Evolutionary conservation across 2,888 invertebrate genomes (phyloP).

Genomic region (Malthinus flaveolus): DNA sequence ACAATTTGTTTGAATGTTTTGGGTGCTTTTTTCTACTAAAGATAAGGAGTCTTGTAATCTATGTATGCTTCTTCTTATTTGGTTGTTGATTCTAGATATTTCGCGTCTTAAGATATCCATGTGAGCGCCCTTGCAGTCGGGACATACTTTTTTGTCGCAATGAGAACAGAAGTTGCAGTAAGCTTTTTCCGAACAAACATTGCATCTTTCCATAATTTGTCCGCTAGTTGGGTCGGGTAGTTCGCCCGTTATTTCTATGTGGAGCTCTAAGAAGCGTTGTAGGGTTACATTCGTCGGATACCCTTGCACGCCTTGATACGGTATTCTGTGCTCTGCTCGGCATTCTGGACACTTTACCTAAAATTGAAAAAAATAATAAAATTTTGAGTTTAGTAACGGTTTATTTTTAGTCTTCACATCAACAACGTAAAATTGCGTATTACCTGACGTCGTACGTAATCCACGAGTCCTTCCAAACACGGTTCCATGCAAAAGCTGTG

Average conservation of each 20-base stretch:
- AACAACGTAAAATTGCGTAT: slow-evolving; percentile 29
- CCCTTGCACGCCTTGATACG: slow-evolving; percentile 91
- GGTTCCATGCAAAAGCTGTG: slow-evolving; percentile 99
- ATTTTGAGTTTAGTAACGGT: not conserved
- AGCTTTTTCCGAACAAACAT: slow-evolving; percentile 91
- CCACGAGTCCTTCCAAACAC: slow-evolving; percentile 96
- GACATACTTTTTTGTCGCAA: slow-evolving; percentile 96
- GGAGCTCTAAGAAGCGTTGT: slow-evolving; percentile 91
- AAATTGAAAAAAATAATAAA: slow-evolving; percentile 32
- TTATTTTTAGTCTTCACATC: slow-evolving; percentile 23
- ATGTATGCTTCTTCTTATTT: slow-evolving; percentile 83
- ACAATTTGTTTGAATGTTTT: slow-evolving; percentile 86
- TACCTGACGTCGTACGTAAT: slow-evolving; percentile 91
- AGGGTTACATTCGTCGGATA: slow-evolving; percentile 96
- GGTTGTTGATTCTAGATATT: slow-evolving; percentile 53
- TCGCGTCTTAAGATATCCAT: slow-evolving; percentile 89
- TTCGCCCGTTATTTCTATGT: slow-evolving; percentile 90
- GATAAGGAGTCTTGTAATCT: slow-evolving; percentile 84
- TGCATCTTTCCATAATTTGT: slow-evolving; percentile 91
- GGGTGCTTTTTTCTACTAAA: slow-evolving; percentile 85
- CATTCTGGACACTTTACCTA: slow-evolving; percentile 98
- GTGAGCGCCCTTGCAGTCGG: slow-evolving; percentile 94
- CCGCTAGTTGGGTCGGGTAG: slow-evolving; percentile 89
- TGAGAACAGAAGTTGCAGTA: slow-evolving; percentile 89
- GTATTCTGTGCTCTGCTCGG: slow-evolving; percentile 94